Conservation (phyloP, 2,888 invertebrate genomes). For the Clanis bilineata region DNA sequence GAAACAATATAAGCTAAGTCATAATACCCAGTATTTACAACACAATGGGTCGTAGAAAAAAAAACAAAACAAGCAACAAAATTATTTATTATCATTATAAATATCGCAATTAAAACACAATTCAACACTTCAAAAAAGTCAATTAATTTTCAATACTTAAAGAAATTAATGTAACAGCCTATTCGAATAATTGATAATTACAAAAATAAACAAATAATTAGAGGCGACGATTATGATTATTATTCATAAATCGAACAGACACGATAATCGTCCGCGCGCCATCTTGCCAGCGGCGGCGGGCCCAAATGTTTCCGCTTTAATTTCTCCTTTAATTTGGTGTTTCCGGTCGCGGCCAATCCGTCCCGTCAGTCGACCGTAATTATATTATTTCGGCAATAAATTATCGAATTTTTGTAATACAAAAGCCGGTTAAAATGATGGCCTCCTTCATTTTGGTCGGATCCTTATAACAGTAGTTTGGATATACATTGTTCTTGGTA, state of each 20-base stretch:
- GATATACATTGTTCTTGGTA: not conserved
- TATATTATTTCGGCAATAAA: constrained; percentile 83
- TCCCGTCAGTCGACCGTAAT: constrained; percentile 78
- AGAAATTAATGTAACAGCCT: constrained; percentile 1
- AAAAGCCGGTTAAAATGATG: constrained; percentile 71
- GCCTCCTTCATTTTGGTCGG: constrained; percentile 69
- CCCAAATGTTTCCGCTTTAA: constrained; percentile 82
- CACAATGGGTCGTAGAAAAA: not conserved
- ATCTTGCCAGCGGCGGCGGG: constrained; percentile 79
- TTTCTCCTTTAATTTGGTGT: constrained; percentile 81
- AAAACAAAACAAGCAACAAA: not conserved
- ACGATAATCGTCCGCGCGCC: constrained; percentile 71
- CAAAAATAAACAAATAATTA: constrained; percentile 57
- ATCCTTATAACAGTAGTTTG: constrained; percentile 43
- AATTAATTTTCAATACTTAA: not conserved
- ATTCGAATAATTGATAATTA: constrained; percentile 27
- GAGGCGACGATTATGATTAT: constrained; percentile 65
- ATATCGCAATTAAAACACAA: not conserved
- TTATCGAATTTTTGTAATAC: constrained; percentile 79
- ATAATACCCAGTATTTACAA: not conserved
- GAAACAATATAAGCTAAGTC: no score
- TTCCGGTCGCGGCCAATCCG: constrained; percentile 79
- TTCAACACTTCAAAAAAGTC: not conserved
- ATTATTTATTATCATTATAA: not conserved
- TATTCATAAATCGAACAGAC: constrained; percentile 76